phyloP scores from a whole-genome alignment of 2,113 vertebrate species.

The Sorex fumeus region DNA sequence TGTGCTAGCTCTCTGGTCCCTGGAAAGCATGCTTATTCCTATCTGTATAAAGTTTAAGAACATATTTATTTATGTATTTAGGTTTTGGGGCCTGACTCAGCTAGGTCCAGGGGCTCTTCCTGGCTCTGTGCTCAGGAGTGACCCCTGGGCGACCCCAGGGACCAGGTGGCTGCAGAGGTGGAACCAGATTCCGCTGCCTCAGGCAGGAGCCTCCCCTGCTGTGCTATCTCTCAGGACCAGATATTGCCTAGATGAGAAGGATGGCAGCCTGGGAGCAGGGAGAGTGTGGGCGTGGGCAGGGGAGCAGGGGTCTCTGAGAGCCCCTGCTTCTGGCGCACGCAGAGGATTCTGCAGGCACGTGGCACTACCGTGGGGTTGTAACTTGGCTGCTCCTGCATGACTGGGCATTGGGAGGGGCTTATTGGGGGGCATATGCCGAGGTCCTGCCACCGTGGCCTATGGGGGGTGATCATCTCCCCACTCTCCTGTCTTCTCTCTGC shows the following conservation, averaged over 20 bases:
- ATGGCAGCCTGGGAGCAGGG: not conserved
- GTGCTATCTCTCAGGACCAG: too few relatives aligned
- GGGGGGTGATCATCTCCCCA: not conserved
- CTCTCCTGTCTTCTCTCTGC: not conserved
- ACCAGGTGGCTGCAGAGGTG: too few relatives aligned
- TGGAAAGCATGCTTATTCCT: not conserved
- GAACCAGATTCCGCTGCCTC: too few relatives aligned
- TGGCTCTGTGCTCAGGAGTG: too few relatives aligned
- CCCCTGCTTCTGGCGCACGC: not conserved
- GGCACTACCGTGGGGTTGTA: not conserved
- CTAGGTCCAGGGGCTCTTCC: too few relatives aligned
- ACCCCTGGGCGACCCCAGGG: too few relatives aligned
- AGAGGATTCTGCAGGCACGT: not conserved
- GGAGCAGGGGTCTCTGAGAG: not conserved
- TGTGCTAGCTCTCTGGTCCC: too few relatives aligned
- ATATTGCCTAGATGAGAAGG: not conserved
- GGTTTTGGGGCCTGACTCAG: too few relatives aligned
- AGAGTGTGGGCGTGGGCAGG: not conserved
- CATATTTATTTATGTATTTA: too few relatives aligned
- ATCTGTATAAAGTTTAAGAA: not conserved
- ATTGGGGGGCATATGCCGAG: fast-evolving
- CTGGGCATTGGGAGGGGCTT: not conserved
- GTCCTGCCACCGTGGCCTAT: not conserved
- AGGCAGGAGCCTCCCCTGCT: too few relatives aligned
- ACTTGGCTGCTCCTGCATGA: too few relatives aligned